Percentiles rank a stretch among this genome's conserved stretches.
These are phyloP conservation scores for Scaptomyza cyrtandrae DNA, from an alignment of 2,888 invertebrate species.

Conservation along the genomic window DNA sequence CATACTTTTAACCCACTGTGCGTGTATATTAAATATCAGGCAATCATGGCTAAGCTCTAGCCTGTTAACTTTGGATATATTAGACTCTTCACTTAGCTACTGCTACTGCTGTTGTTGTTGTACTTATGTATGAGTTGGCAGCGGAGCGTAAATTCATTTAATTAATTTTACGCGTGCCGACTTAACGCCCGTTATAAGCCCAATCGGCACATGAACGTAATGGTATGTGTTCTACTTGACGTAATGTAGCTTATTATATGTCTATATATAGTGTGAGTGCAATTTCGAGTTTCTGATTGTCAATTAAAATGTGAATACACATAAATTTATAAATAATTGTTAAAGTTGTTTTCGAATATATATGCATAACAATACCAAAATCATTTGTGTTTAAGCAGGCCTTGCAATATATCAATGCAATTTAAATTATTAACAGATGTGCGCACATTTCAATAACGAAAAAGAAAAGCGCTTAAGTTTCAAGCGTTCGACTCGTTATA, in stretches of 20 bases:
- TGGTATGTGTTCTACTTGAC: not conserved
- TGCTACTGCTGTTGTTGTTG: not conserved
- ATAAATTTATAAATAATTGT: not conserved
- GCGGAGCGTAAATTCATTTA: constrained; percentile 45
- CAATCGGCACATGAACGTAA: constrained; percentile 20
- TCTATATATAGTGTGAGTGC: not conserved
- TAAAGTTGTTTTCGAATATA: not conserved
- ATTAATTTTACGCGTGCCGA: constrained; percentile 36
- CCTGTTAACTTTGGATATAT: constrained; percentile 35
- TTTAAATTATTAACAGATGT: constrained; percentile 46
- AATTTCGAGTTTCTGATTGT: not conserved
- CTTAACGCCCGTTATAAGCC: constrained; percentile 31
- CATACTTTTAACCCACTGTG: constrained; percentile 20
- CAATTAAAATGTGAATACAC: not conserved
- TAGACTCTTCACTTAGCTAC: constrained; percentile 13
- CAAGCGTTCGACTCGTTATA: constrained; percentile 9
- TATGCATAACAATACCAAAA: not conserved
- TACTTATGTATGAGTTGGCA: constrained; percentile 13
- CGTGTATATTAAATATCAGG: constrained; percentile 11
- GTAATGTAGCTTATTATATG: not conserved
- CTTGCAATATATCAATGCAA: constrained; percentile 5
- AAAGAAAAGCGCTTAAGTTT: constrained; percentile 19
- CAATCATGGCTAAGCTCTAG: constrained; percentile 38
- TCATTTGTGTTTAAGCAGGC: not conserved
- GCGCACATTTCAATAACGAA: constrained; percentile 30